Conservation (phyloP, 2,797 vertebrate species). For the Prionace glauca region DNA sequence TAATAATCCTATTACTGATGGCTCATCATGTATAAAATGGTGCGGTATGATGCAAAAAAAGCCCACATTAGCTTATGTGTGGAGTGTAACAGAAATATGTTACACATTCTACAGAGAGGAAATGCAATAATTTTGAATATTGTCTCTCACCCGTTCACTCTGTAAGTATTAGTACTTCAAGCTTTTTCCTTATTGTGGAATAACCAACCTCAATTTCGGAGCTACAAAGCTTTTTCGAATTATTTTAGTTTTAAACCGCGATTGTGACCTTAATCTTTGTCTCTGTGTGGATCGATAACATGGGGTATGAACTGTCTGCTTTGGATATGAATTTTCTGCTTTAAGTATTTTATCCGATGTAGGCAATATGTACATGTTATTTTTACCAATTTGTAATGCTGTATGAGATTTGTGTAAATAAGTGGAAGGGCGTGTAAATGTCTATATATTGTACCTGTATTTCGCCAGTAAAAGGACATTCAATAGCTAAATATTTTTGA, state of each 20-base stretch:
- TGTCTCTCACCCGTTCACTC: background rate
- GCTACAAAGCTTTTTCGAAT: background rate
- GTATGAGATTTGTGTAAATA: background rate
- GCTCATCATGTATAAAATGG: slow-evolving; percentile 99
- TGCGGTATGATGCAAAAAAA: slow-evolving; percentile 98
- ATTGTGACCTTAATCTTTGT: background rate
- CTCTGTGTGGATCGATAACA: background rate
- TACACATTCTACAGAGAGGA: slow-evolving; percentile 11
- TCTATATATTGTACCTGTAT: background rate
- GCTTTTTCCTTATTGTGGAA: background rate
- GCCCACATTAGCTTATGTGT: slow-evolving; percentile 89
- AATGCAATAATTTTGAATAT: background rate
- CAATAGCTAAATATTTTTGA: background rate
- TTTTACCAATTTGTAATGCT: too few species aligned
- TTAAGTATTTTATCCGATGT: background rate
- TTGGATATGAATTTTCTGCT: background rate
- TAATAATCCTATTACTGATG: slow-evolving; percentile 99
- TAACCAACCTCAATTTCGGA: background rate
- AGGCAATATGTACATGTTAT: background rate
- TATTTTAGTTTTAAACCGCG: background rate
- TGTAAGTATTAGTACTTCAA: slow-evolving; percentile 33
- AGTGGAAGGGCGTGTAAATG: background rate
- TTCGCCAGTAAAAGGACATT: background rate
- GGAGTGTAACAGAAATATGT: slow-evolving; percentile 62
- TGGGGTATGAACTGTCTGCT: background rate